Percentiles rank a stretch among this genome's conserved stretches.
These are phyloP conservation scores for Lutjanus argentimaculatus DNA, from an alignment of 2,797 vertebrate genomes.

Conservation along the genomic window DNA sequence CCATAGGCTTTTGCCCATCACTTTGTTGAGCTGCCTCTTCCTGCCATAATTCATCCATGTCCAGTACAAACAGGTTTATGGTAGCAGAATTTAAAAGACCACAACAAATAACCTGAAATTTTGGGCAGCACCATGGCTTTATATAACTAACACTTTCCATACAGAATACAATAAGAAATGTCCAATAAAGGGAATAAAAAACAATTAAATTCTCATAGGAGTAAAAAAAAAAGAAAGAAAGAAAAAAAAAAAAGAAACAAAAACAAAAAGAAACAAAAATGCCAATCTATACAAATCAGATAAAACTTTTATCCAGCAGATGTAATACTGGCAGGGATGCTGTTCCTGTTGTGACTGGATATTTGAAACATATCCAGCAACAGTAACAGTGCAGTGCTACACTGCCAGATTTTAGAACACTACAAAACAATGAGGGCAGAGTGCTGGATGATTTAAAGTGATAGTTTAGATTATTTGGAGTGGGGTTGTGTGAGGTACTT, in stretches of 20 bases:
- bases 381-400: not conserved
- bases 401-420: not conserved
- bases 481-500: too few relatives aligned
- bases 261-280: not conserved
- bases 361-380: not conserved
- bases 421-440: not conserved
- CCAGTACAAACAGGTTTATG: slow-evolving; percentile 21
- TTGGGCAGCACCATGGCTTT: not conserved
- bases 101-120: not conserved
- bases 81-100: slow-evolving; percentile 1
- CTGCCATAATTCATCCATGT: slow-evolving; percentile 20
- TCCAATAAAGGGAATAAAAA: not conserved
- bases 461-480: too few relatives aligned
- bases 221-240: not conserved
- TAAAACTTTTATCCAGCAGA: not conserved
- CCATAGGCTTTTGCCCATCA: slow-evolving; percentile 33
- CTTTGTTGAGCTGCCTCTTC: not conserved
- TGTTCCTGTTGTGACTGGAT: not conserved
- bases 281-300: slow-evolving; percentile 9
- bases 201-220: not conserved
- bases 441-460: too few relatives aligned
- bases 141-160: not conserved
- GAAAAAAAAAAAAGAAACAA: too few relatives aligned
- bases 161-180: not conserved
- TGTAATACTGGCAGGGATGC: not conserved